Percentiles rank a stretch among this genome's conserved stretches.
Conservation (phyloP, 2,888 invertebrate genomes). For the Tiliacea citrago region DNA sequence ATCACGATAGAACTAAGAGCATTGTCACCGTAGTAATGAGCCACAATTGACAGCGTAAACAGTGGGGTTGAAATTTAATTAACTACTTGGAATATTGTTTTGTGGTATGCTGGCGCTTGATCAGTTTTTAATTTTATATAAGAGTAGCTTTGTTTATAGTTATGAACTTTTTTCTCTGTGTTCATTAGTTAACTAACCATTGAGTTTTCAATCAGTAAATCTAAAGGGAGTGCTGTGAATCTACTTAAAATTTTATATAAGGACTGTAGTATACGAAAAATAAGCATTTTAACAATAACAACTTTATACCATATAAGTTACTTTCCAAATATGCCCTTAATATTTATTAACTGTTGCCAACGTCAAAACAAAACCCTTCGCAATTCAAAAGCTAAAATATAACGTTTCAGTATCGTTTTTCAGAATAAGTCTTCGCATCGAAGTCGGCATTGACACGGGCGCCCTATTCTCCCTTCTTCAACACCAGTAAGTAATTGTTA, state of each 20-base stretch:
- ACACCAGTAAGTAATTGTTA: constrained; percentile 74
- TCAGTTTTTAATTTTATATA: background rate
- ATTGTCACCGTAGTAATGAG: constrained; percentile 32
- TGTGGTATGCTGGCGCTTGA: background rate
- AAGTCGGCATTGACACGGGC: constrained; percentile 69
- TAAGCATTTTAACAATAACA: background rate
- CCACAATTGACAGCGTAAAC: constrained; percentile 31
- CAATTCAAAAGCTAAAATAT: constrained; percentile 17
- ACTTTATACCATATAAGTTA: background rate
- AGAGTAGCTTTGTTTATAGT: background rate
- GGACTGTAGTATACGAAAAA: background rate
- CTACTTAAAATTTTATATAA: too few species aligned
- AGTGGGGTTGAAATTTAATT: constrained; percentile 43
- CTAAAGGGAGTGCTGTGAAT: too few species aligned
- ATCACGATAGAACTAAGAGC: constrained; percentile 38
- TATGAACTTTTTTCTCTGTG: background rate
- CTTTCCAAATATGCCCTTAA: background rate
- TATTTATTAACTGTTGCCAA: background rate
- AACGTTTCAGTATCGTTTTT: constrained; percentile 52
- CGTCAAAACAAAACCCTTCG: background rate
- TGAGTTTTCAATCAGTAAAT: background rate
- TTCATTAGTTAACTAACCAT: background rate
- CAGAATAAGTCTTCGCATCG: constrained; percentile 45
- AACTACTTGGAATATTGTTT: constrained; percentile 19
- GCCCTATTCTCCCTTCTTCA: constrained; percentile 67